Conservation (phyloP, 2,113 vertebrate species). For the Hypocryptadius cinnamomeus region DNA sequence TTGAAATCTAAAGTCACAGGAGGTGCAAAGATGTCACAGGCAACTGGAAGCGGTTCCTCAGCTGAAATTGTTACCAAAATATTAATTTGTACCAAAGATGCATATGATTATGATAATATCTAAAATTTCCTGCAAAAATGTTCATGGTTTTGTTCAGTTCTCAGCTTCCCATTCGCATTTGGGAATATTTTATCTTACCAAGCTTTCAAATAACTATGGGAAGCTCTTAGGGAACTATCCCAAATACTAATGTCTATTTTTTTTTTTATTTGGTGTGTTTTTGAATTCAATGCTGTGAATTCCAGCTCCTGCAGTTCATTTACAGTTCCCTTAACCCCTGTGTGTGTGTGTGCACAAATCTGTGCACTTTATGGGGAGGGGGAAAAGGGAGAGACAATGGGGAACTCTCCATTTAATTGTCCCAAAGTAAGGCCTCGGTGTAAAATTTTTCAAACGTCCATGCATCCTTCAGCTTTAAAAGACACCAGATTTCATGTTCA, state of each 20-base stretch:
- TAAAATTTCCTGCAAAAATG: neutral
- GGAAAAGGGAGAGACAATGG: neutral
- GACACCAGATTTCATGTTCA: neutral
- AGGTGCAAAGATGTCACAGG: neutral
- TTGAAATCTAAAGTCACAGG: neutral
- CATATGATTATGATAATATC: neutral
- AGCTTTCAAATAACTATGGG: neutral
- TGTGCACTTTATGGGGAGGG: neutral
- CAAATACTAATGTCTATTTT: neutral
- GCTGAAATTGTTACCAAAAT: neutral
- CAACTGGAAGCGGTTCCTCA: neutral
- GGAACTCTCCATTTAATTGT: neutral
- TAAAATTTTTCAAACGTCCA: neutral
- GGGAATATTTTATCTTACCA: neutral
- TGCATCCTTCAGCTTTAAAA: neutral
- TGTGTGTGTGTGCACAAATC: neutral
- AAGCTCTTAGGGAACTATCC: neutral
- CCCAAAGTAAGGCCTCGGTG: neutral
- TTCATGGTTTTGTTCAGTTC: neutral
- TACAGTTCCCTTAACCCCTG: neutral
- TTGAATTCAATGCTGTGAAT: neutral
- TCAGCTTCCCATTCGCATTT: neutral
- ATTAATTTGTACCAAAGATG: neutral
- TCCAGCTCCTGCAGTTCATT: neutral
- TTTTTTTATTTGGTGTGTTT: neutral